Evolutionary conservation across 2,113 vertebrate genomes (phyloP).

Genomic region (Pseudonaja textilis): DNA sequence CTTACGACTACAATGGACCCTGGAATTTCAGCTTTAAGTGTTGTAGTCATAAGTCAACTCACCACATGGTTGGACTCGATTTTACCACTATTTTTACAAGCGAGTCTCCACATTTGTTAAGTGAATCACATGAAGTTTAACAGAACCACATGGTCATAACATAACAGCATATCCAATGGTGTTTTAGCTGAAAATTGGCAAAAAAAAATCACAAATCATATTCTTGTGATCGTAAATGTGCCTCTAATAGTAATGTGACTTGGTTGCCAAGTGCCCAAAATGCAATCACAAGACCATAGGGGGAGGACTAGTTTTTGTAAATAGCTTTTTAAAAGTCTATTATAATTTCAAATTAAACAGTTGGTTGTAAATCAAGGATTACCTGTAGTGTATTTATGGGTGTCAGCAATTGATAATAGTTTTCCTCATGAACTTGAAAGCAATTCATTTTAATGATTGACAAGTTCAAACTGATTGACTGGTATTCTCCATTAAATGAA

Average conservation of each 20-base stretch:
- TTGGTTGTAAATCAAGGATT: background rate
- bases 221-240: background rate
- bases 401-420: background rate
- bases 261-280: too few relatives aligned
- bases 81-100: background rate
- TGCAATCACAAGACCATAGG: background rate
- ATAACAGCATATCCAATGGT: background rate
- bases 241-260: background rate
- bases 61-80: background rate
- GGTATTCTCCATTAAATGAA: background rate
- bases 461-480: background rate
- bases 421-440: background rate
- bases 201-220: background rate
- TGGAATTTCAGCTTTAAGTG: background rate
- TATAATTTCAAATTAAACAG: background rate
- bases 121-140: background rate
- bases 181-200: background rate
- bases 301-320: background rate
- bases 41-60: background rate
- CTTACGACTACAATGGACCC: background rate
- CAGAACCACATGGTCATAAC: background rate
- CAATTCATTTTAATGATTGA: background rate
- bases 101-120: background rate
- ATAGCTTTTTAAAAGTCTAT: background rate
- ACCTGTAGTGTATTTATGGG: background rate